Conservation (phyloP, 2,797 vertebrate genomes). For the Alfaro cultratus region DNA sequence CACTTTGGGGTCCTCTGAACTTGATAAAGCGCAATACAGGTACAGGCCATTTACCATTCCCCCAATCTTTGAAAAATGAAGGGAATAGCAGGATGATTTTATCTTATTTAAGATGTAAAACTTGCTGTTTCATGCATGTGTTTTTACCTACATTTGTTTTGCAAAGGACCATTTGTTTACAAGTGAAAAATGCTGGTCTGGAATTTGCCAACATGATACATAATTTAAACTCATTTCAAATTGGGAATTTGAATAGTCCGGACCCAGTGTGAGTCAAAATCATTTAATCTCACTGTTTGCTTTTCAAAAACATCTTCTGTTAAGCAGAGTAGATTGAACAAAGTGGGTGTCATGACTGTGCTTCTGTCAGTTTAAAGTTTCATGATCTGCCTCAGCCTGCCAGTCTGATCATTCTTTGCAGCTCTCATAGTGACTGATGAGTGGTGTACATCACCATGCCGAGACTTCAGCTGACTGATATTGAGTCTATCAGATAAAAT, state of each 20-base stretch:
- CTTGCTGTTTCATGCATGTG: too few species aligned
- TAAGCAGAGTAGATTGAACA: slow-evolving; percentile 25
- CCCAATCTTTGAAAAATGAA: background rate
- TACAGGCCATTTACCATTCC: background rate
- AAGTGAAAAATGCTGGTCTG: background rate
- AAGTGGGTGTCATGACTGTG: slow-evolving; percentile 19
- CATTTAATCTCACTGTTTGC: background rate
- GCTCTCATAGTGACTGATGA: slow-evolving; percentile 73
- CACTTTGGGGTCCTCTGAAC: too few species aligned
- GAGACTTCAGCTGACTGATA: slow-evolving; percentile 72
- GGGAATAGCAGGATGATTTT: background rate
- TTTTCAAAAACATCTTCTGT: background rate
- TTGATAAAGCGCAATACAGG: too few species aligned
- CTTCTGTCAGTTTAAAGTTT: slow-evolving; percentile 35
- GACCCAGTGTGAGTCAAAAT: background rate
- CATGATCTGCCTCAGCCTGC: slow-evolving; percentile 22
- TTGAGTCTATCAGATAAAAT: slow-evolving; percentile 62
- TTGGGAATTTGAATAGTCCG: background rate
- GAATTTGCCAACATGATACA: background rate
- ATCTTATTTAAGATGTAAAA: too few species aligned
- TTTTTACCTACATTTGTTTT: too few species aligned
- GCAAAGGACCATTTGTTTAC: background rate
- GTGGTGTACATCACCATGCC: slow-evolving; percentile 79
- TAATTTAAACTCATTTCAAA: background rate
- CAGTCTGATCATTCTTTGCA: slow-evolving; percentile 34